Evolutionary conservation across 2,797 vertebrate genomes (phyloP).

Genomic region (Knipowitschia caucasica): DNA sequence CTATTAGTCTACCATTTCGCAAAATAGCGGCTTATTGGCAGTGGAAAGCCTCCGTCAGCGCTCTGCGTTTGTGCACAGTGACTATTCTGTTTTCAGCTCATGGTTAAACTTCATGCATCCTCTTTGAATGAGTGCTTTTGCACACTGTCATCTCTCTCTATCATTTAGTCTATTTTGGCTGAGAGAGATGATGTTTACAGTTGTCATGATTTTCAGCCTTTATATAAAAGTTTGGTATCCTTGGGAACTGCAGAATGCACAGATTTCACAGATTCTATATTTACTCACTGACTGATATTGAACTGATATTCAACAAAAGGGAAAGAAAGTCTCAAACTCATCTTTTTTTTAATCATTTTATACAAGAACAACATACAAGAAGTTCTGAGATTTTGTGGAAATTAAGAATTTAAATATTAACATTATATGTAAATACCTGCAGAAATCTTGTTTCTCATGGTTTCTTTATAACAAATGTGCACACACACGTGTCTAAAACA

Average conservation of each 20-base stretch:
- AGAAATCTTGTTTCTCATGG: not conserved
- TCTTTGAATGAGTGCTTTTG: slow-evolving; percentile 6
- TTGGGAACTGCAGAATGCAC: slow-evolving; percentile 7
- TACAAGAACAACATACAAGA: too few relatives aligned
- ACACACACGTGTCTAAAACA: not conserved
- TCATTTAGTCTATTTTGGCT: slow-evolving; percentile 57
- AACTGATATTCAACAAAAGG: too few relatives aligned
- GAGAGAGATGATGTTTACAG: slow-evolving; percentile 33
- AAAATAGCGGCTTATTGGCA: slow-evolving; percentile 40
- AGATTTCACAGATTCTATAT: not conserved
- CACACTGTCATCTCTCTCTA: slow-evolving; percentile 43
- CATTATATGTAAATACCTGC: too few relatives aligned
- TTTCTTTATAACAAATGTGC: too few relatives aligned
- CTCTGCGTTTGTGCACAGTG: slow-evolving; percentile 24
- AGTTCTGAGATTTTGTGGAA: too few relatives aligned
- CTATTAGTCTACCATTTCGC: slow-evolving; percentile 61
- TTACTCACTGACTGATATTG: not conserved
- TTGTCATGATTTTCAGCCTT: slow-evolving; percentile 34
- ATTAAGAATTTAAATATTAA: too few relatives aligned
- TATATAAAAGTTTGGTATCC: slow-evolving; percentile 15
- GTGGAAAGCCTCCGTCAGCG: slow-evolving; percentile 49
- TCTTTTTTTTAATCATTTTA: too few relatives aligned
- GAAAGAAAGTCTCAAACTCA: too few relatives aligned
- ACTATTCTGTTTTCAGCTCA: slow-evolving; percentile 20
- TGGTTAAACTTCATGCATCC: slow-evolving; percentile 18